Conservation (phyloP, 2,888 invertebrate species). For the Morpho deidamia region DNA sequence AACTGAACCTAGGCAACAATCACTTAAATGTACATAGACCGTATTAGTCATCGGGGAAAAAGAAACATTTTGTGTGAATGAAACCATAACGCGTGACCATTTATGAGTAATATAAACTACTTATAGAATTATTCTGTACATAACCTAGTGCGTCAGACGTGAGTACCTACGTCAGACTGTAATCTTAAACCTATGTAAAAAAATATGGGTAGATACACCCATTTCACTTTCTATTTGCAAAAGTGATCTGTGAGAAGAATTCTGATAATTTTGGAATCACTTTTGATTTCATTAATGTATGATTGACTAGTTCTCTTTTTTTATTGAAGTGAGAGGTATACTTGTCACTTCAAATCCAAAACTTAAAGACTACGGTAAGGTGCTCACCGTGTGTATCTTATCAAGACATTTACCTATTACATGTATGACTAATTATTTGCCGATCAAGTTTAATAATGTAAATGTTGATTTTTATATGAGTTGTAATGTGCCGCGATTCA, state of each 20-base stretch:
- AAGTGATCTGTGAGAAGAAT: neutral
- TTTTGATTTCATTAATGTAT: too few species aligned
- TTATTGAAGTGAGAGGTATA: too few species aligned
- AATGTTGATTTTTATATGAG: conserved; percentile 7
- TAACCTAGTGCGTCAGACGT: conserved; percentile 18
- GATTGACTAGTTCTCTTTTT: too few species aligned
- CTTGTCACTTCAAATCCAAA: too few species aligned
- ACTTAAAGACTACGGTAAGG: conserved; percentile 2
- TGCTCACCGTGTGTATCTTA: conserved; percentile 18
- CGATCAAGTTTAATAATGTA: conserved; percentile 19
- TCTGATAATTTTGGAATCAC: too few species aligned
- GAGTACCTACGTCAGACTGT: conserved; percentile 18
- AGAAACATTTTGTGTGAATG: conserved; percentile 9
- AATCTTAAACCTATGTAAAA: conserved; percentile 11
- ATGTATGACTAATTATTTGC: conserved; percentile 17
- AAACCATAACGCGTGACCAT: conserved; percentile 4
- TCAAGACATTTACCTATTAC: conserved; percentile 11
- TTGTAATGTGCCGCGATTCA: conserved; percentile 1
- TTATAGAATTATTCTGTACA: conserved; percentile 15
- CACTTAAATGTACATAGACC: too few species aligned
- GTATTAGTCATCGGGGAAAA: conserved; percentile 2
- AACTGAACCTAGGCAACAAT: too few species aligned
- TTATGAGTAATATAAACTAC: conserved; percentile 22
- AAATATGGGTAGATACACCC: conserved; percentile 1
- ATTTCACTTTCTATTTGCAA: conserved; percentile 11